Evolutionary conservation across 2,888 invertebrate genomes (phyloP).

Genomic region (Yponomeuta cagnagella): DNA sequence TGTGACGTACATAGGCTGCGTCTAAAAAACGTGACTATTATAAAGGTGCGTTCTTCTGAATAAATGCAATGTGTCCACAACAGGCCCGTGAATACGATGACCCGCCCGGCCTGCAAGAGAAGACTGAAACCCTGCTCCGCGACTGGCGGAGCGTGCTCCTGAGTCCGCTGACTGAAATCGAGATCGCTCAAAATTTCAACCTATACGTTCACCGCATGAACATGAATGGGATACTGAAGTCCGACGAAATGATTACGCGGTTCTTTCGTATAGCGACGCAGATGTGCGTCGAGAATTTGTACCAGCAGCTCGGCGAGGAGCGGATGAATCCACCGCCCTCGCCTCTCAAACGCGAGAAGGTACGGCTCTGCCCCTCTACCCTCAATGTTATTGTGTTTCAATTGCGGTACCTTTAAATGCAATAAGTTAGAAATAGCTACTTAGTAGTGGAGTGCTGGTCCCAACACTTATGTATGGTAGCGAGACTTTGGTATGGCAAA

Average conservation of each 20-base stretch:
- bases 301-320: conserved; percentile 87
- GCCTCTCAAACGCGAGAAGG: conserved; percentile 82
- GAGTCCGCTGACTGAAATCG: conserved; percentile 85
- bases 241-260: conserved; percentile 96
- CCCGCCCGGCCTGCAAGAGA: conserved; percentile 95
- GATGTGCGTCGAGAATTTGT: conserved; percentile 96
- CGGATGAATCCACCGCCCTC: conserved; percentile 78
- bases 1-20: no score
- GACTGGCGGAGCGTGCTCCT: conserved; percentile 97
- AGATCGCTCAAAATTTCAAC: conserved; percentile 93
- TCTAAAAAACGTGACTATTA: no score
- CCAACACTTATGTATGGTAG: no score
- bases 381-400: no score
- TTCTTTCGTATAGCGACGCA: conserved; percentile 98
- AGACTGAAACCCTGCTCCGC: conserved; percentile 93
- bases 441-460: no score
- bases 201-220: conserved; percentile 98
- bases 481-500: no score
- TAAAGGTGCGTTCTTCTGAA: no score
- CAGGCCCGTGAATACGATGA: conserved; percentile 88
- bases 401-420: no score
- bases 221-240: conserved; percentile 90
- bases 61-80: no score
- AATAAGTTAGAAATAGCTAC: no score
- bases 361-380: no score